Evolutionary conservation across 2,113 vertebrate genomes (phyloP), one percentile per base, ranked within the genome.

Genomic region (Forbesichthys agassizii): DNA sequence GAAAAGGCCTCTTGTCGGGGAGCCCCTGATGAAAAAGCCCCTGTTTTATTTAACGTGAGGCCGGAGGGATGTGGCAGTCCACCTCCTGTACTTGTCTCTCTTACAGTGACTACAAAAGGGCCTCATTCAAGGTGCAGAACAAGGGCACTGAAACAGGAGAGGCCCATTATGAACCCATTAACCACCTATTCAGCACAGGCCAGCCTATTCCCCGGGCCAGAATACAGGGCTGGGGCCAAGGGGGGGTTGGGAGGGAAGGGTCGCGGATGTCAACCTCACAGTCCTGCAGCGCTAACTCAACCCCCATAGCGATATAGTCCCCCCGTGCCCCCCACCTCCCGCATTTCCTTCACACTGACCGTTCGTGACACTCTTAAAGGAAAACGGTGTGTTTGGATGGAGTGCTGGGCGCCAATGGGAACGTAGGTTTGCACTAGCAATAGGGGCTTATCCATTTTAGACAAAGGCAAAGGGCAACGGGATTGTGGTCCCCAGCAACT

Each of bases 81-180:
- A 76, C 82, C 87, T 84, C 73, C 86, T 88, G 27, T 82, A 79
- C 84, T 88, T 73, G 78, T 87, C 81, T 90, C 81, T 81, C 73
- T 66, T 54, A 74, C 82, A 60, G 62, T 62, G 66, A 69, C 73
- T 72, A 53, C 64, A 88, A 83, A 90, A 87, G 85, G 81, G 78
- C 61, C 69, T 83, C 79, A 84, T 85, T 87, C 53, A 86, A 83
- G 68, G 76, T 77, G 68, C 71, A 78, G 76, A 72, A 78, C 11
- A 66, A 77, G 80, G 77, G 79, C 70, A 69, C 58, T 71, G 83
- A 83, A 88, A 88, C 75, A 85, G 83, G 70, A 88, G 77, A 87
- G 79, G 75, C 78, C 78, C 79, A 86, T 90, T 91, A 88, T 88
- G 84, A 86, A 80, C 75, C 81, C 78, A 90, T 90, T 88, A 86